Evolutionary conservation across 2,797 vertebrate genomes (phyloP), one percentile per base, ranked within the genome.

Genomic region (Anguilla obscura): DNA sequence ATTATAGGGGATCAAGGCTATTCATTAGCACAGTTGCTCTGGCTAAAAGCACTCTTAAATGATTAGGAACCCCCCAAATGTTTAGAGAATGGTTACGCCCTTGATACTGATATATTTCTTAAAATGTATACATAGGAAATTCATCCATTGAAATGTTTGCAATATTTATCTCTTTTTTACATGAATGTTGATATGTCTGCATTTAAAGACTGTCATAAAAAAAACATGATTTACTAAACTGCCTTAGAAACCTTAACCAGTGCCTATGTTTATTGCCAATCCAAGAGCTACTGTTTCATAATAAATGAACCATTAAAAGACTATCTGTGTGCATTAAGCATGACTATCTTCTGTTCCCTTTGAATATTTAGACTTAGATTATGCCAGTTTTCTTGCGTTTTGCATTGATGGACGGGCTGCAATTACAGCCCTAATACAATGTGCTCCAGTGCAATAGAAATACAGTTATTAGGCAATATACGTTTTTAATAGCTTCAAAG

Each of bases 381-480:
- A 74, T 74, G 27, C 30, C 69, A 74, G 12, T n/a, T 14, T 10
- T 33, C 30, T 74, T 30, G 69, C 33, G 27, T 74, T 30, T 74
- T 74, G 69, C 30, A 14, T 74, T 74, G 69, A 74, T 74, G 12
- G 69, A 74, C 69, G 12, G 69, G 69, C 30, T 69, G n/a, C 24
- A 69, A 69, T 69, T 69, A 69, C 8, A n/a, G 24, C 63, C 27
- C 69, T 74, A 74, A 74, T 33, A 33, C 30, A 74, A 74, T 16
- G 30, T 33, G 8, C 30, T 74, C 69, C 30, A 74, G 27, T 18
- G 27, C 27, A 74, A 74, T 74, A 33, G 27, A 74, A 74, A 14
- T 74, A 33, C 69, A 36, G 69, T 33, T 74, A 74, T 74, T 74
- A 30, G 27, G 27, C 30, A 74, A 74, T 74, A 74, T 74, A 74